Conservation (phyloP, 2,113 vertebrate species). For the Chionodraco myersi region DNA sequence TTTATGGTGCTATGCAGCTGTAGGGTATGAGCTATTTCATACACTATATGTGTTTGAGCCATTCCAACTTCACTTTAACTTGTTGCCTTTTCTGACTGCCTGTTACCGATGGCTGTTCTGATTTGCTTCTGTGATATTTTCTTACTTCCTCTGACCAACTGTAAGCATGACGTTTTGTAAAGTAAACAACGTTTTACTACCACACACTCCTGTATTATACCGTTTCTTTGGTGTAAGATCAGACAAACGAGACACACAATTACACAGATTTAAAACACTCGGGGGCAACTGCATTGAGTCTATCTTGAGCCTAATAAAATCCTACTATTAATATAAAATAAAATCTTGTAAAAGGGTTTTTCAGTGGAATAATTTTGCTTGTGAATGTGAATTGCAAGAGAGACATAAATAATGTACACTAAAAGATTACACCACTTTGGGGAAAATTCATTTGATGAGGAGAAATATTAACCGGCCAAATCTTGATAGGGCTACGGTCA, state of each 20-base stretch:
- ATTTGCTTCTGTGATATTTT: neutral
- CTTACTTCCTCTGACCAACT: neutral
- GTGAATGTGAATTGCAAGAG: neutral
- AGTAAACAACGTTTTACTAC: neutral
- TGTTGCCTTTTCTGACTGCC: slow-evolving; percentile 21
- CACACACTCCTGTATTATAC: neutral
- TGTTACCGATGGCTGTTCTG: slow-evolving; percentile 2
- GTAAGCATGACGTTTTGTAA: neutral
- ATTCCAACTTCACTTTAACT: neutral
- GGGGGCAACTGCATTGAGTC: neutral
- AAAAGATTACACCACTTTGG: neutral
- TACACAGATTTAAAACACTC: neutral
- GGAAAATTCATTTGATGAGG: neutral
- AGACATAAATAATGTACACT: neutral
- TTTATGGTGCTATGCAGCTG: slow-evolving; percentile 25
- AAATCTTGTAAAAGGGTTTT: neutral
- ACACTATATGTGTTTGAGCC: neutral
- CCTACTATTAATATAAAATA: too few relatives aligned
- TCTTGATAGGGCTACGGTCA: too few relatives aligned
- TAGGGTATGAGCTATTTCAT: neutral
- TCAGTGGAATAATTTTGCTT: neutral
- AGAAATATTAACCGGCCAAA: neutral
- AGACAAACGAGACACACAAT: neutral
- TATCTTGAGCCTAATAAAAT: slow-evolving; percentile 5
- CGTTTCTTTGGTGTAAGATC: neutral